Evolutionary conservation across 2,113 vertebrate genomes (phyloP), one percentile per base, ranked within the genome.

Genomic region (Pomatorhinus ruficollis): DNA sequence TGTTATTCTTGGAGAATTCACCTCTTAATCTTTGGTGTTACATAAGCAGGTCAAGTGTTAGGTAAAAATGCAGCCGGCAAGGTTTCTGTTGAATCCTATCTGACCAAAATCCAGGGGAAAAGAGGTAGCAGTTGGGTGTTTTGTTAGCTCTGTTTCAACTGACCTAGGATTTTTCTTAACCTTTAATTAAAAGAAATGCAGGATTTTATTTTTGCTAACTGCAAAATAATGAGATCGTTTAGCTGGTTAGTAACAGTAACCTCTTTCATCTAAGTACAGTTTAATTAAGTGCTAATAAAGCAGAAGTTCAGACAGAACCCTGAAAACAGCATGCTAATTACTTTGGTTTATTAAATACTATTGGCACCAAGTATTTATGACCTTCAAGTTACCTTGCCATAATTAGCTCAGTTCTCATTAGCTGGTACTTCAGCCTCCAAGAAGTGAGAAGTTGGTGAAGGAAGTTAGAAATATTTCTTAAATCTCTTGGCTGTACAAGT

Each of bases 201-300:
- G 39, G 37, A 47, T 57, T 96, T 95, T 78, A 74, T 90, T 96
- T 81, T 72, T 91, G 28, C 84, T 96, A 95, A 83, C 80, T 95
- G 71, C 75, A 95, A 88, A 92, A 89, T 92, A 94, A 96, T 2
- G 18, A 97, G 94, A 89, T 94, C 18, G 19, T 95, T 90, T 78
- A 94, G 56, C 77, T 95, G 44, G 64, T 85, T 66, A 93, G 79
- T 87, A 93, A 57, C 72, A 89, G 65, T 94, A 96, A 94, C 40
- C 31, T 83, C 65, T 88, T 95, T 89, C 59, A 50, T 95, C 79
- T 93, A 93, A 77, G 72, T 49, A 33, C 35, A 95, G 65, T 91
- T 93, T 96, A 90, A 96, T 93, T 96, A 96, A 88, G 70, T 95
- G 57, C 80, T 95, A 96, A 96, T 93, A 96, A 95, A 93, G 75